A percentile compares a stretch with the other conserved stretches of the same genome.
Conservation (phyloP, 2,888 invertebrate genomes). For the Gastracanthus pulcherrimus region DNA sequence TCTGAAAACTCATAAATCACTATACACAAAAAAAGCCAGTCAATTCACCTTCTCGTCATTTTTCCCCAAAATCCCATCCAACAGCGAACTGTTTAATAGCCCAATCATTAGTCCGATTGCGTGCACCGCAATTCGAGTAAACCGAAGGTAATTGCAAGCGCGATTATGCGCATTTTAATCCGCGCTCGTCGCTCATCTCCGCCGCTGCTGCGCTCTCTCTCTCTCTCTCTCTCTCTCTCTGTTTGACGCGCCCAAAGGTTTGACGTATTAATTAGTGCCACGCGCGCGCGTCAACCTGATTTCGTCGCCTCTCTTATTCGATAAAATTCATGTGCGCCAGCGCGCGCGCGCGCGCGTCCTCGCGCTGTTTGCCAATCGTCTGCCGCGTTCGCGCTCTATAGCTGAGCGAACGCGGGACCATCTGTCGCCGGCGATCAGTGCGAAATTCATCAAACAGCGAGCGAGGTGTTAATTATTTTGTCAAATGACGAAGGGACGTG, state of each 20-base stretch:
- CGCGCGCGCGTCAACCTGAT: conserved; percentile 42
- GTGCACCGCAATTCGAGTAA: conserved; percentile 22
- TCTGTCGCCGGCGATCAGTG: conserved; percentile 2
- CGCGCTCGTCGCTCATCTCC: background rate
- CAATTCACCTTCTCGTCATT: no score
- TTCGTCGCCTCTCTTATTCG: conserved; percentile 43
- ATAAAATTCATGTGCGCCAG: conserved; percentile 30
- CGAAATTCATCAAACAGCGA: conserved; percentile 34
- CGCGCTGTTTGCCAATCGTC: conserved; percentile 46
- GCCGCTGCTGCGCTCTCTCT: background rate
- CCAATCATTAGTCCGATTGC: conserved; percentile 28
- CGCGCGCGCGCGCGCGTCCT: background rate
- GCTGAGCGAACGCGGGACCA: background rate
- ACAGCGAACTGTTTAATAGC: background rate
- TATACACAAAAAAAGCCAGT: no score
- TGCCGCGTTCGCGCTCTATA: no score
- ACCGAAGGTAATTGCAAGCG: conserved; percentile 61
- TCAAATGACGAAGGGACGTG: background rate
- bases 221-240: background rate
- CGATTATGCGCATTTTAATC: conserved; percentile 67
- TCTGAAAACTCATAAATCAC: no score
- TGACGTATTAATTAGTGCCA: conserved; percentile 56
- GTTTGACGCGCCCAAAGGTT: conserved; percentile 42
- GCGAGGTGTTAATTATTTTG: conserved; percentile 22
- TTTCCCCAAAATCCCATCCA: background rate